Evolutionary conservation across 2,113 vertebrate genomes (phyloP).

Genomic region (Microtus oregoni): DNA sequence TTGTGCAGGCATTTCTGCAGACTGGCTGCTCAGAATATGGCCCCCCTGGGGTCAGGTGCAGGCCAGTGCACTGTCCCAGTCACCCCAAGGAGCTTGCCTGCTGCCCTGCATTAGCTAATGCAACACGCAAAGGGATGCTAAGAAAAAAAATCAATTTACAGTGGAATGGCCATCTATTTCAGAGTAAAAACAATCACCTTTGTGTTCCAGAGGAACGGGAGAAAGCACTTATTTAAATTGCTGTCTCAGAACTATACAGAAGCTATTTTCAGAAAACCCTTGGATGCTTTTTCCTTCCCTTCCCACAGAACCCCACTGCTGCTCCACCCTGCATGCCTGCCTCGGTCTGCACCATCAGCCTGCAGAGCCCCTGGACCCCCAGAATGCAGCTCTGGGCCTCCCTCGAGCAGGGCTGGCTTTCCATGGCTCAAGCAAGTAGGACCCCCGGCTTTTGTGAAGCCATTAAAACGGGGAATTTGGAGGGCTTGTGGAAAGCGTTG

Average conservation of each 20-base stretch:
- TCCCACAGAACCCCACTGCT: conserved; percentile 13
- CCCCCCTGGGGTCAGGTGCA: background rate
- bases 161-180: background rate
- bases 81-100: accelerated
- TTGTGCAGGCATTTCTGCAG: accelerated
- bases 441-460: background rate
- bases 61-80: accelerated
- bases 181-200: conserved; percentile 52
- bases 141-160: background rate
- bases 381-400: accelerated
- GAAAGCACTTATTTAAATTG: conserved; percentile 52
- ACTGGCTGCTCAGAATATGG: background rate
- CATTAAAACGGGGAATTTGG: background rate
- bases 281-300: background rate
- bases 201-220: background rate
- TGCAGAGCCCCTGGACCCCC: background rate
- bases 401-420: accelerated
- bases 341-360: accelerated
- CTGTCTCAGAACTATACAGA: conserved; percentile 41
- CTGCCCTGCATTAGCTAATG: background rate
- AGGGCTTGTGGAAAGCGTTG: background rate
- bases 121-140: background rate
- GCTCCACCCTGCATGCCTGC: accelerated
- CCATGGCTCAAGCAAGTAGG: background rate
- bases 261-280: conserved; percentile 61